These are phyloP conservation scores for Salvelinus alpinus DNA, from an alignment of 2,113 vertebrate species.

Conservation along the genomic window DNA sequence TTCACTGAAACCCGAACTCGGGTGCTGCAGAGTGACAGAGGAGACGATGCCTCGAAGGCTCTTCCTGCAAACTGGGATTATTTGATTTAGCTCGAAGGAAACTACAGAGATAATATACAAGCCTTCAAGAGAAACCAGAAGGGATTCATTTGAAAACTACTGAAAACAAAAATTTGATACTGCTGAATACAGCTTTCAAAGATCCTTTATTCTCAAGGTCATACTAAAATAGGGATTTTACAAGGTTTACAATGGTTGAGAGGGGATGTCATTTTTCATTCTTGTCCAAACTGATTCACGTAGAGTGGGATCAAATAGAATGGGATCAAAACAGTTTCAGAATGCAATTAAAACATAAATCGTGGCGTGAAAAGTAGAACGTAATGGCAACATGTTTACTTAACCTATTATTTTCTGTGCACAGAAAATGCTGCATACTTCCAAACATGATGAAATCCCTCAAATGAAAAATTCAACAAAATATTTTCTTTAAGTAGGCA, in stretches of 20 bases:
- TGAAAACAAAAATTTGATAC: conserved; percentile 19
- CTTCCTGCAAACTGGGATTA: conserved; percentile 6
- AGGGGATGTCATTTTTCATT: not conserved
- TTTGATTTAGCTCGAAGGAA: conserved; percentile 16
- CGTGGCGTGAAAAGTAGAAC: not conserved
- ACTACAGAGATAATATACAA: conserved; percentile 14
- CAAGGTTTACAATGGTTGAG: not conserved
- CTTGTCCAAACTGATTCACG: not conserved
- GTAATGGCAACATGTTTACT: not conserved
- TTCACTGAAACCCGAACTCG: conserved; percentile 22
- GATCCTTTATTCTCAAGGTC: conserved; percentile 17
- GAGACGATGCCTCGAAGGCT: conserved; percentile 7
- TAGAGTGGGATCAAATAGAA: not conserved
- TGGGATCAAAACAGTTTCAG: not conserved
- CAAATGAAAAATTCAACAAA: not conserved
- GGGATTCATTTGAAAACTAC: conserved; percentile 8
- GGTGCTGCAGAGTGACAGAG: conserved; percentile 4
- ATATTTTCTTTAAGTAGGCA: not conserved
- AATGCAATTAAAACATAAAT: not conserved
- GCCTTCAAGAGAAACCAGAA: not conserved
- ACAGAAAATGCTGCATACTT: not conserved
- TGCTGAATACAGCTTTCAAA: conserved; percentile 9
- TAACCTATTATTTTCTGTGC: not conserved
- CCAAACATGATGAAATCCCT: not conserved
- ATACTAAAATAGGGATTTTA: not conserved